A percentile compares a stretch with the other conserved stretches of the same genome.
phyloP scores from a whole-genome alignment of 92 coral and sea anemone genomes.

The Heteractis magnifica region DNA sequence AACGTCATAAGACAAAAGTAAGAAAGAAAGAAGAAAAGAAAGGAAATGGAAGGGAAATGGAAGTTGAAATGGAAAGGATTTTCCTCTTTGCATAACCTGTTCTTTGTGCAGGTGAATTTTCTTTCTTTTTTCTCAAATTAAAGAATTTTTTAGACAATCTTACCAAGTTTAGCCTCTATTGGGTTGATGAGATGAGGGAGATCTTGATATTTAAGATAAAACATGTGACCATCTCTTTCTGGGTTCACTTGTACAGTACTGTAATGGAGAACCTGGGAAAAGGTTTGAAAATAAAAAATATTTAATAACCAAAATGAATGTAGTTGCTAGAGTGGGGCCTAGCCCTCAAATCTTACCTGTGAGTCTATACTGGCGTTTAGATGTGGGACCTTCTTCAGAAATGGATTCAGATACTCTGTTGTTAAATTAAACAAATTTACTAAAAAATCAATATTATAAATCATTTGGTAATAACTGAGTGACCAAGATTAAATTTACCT shows the following conservation, averaged over 20 bases:
- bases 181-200: slow-evolving; percentile 95
- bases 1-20: no score
- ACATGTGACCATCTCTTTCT: slow-evolving; percentile 39
- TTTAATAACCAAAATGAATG: neutral
- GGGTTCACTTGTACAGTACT: slow-evolving; percentile 72
- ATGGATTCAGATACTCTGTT: slow-evolving; percentile 71
- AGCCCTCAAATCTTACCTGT: slow-evolving; percentile 50
- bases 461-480: no score
- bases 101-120: no score
- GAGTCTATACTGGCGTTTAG: slow-evolving; percentile 82
- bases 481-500: no score
- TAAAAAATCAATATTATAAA: no score
- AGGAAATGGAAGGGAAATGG: no score
- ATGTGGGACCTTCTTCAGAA: slow-evolving; percentile 67
- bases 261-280: slow-evolving; percentile 71
- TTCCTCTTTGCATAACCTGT: no score
- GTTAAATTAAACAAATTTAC: neutral
- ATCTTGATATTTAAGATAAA: slow-evolving; percentile 62
- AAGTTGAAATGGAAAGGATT: no score
- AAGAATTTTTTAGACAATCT: neutral
- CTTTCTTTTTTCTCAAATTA: no score
- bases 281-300: neutral
- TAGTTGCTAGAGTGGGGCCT: neutral
- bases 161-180: slow-evolving; percentile 91
- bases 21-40: no score